These are phyloP conservation scores for Poeciliopsis turneri DNA, from an alignment of 2,797 vertebrate species.

Conservation along the genomic window DNA sequence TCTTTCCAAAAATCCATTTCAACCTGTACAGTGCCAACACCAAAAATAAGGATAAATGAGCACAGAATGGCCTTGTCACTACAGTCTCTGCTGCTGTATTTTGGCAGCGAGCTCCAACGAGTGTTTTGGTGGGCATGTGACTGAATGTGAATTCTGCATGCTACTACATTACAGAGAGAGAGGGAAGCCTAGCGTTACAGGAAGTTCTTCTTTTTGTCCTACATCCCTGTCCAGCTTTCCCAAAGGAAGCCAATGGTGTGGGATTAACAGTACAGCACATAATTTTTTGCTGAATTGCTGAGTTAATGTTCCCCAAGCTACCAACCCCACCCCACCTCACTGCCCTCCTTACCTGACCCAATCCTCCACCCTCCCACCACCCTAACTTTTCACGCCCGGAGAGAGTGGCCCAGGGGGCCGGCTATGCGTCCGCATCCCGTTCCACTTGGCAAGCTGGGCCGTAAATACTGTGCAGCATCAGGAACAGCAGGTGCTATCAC, in stretches of 20 bases:
- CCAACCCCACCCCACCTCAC: not conserved
- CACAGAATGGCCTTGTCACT: slow-evolving; percentile 57
- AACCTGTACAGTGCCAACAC: slow-evolving; percentile 35
- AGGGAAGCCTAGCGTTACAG: slow-evolving; percentile 51
- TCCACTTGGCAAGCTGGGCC: slow-evolving; percentile 62
- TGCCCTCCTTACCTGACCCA: slow-evolving; percentile 41
- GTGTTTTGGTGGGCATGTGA: slow-evolving; percentile 28
- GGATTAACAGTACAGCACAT: slow-evolving; percentile 68
- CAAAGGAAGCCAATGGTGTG: slow-evolving; percentile 54
- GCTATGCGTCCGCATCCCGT: slow-evolving; percentile 51
- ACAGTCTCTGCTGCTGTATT: slow-evolving; percentile 56
- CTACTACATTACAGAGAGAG: slow-evolving; percentile 43
- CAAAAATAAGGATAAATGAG: slow-evolving; percentile 75
- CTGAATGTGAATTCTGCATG: slow-evolving; percentile 42
- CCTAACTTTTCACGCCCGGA: slow-evolving; percentile 36
- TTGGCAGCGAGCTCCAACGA: slow-evolving; percentile 62
- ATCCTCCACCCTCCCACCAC: slow-evolving; percentile 12
- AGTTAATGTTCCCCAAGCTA: slow-evolving; percentile 51
- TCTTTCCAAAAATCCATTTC: slow-evolving; percentile 69
- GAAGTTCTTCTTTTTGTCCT: slow-evolving; percentile 50
- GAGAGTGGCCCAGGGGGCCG: slow-evolving; percentile 51
- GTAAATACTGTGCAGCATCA: slow-evolving; percentile 72
- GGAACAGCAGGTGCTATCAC: slow-evolving; percentile 77
- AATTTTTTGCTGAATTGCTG: slow-evolving; percentile 67
- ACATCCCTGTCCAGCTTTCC: slow-evolving; percentile 68